Conservation (phyloP, 53 echinoderm and acorn worm genomes). For the Antedon mediterranea region DNA sequence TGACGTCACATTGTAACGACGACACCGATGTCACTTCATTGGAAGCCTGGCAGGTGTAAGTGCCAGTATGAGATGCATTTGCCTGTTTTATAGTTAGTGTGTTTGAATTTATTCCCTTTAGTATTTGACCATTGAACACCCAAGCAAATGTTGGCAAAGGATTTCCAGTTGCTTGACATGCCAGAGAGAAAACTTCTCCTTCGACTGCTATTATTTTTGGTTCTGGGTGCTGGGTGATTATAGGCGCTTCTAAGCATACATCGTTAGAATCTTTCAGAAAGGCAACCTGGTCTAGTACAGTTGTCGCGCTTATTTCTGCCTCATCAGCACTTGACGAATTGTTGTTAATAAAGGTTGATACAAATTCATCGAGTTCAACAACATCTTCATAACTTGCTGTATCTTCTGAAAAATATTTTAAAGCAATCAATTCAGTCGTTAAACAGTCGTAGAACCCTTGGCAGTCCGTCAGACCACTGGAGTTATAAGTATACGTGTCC, state of each 20-base stretch:
- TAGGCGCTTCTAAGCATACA: neutral
- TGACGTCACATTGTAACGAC: neutral
- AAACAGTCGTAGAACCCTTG: neutral
- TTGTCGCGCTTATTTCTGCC: neutral
- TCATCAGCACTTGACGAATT: neutral
- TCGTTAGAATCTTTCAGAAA: neutral
- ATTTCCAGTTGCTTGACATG: neutral
- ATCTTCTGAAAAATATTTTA: neutral
- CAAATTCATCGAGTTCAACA: neutral
- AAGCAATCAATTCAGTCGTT: neutral
- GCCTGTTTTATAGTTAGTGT: neutral
- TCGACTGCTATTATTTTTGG: neutral
- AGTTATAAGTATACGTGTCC: neutral
- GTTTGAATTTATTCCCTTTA: neutral
- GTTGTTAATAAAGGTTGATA: neutral
- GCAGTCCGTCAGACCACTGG: neutral
- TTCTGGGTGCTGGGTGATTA: neutral
- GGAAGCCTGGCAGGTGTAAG: neutral
- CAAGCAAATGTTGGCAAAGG: neutral
- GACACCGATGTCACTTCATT: neutral
- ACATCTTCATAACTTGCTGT: neutral
- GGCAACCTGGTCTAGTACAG: neutral
- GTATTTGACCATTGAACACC: neutral
- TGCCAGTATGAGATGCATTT: neutral
- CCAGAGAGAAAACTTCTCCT: neutral